phyloP scores from a whole-genome alignment of 2,888 invertebrate genomes.

The Xylota segnis region DNA sequence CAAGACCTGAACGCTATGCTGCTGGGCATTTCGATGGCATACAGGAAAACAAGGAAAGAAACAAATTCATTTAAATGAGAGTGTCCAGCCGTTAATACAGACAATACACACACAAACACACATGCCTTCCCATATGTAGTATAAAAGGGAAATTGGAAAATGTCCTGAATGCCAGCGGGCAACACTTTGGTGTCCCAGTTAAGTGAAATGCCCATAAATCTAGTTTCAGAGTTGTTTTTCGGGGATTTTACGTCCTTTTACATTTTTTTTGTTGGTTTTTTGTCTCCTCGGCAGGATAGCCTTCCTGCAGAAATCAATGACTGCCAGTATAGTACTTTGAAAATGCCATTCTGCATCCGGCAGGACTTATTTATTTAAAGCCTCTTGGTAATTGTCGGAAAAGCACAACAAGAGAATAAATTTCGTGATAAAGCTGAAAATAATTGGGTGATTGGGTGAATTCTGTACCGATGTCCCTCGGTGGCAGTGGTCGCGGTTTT shows the following conservation, averaged over 20 bases:
- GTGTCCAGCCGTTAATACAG: constrained; percentile 65
- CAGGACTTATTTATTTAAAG: constrained; percentile 70
- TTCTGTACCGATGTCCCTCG: constrained; percentile 34
- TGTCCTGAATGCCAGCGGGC: constrained; percentile 59
- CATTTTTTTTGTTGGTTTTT: background rate
- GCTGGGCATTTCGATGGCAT: constrained; percentile 45
- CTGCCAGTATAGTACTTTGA: constrained; percentile 28
- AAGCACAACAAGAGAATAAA: constrained; percentile 70
- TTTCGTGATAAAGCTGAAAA: constrained; percentile 73
- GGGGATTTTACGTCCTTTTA: constrained; percentile 28
- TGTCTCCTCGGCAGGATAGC: constrained; percentile 3
- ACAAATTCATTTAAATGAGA: constrained; percentile 73
- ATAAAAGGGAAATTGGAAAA: constrained; percentile 66
- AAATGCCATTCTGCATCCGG: constrained; percentile 55
- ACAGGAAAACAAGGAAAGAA: constrained; percentile 54
- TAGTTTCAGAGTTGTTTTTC: constrained; percentile 19
- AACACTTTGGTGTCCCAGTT: constrained; percentile 71
- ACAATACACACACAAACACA: constrained; percentile 13
- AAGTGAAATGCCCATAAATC: constrained; percentile 74
- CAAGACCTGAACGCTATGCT: constrained; percentile 54
- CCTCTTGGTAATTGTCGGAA: constrained; percentile 70
- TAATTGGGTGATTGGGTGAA: constrained; percentile 69
- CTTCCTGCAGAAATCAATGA: constrained; percentile 59
- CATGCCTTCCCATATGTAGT: background rate
- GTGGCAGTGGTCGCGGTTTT: constrained; percentile 34